Percentiles rank a stretch among this genome's conserved stretches.
Evolutionary conservation across 2,888 invertebrate species (phyloP).

Genomic region (Hyles lineata): DNA sequence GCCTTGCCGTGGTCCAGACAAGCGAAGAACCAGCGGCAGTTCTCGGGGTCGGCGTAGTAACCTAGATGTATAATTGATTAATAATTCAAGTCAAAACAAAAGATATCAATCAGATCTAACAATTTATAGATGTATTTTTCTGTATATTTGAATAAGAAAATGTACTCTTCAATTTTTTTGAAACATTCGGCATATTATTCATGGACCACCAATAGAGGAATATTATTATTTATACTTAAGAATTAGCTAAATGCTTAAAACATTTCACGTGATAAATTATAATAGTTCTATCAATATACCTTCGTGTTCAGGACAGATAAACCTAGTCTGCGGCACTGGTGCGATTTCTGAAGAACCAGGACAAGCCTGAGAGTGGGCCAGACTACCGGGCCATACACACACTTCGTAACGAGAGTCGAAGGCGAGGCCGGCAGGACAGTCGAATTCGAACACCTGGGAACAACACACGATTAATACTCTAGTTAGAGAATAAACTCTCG

Average conservation of each 20-base stretch:
- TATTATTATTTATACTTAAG: no score
- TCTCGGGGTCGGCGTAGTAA: constrained; percentile 92
- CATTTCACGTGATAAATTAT: no score
- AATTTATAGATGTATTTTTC: no score
- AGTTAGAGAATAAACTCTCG: no score
- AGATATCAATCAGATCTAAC: no score
- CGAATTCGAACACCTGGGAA: constrained; percentile 88
- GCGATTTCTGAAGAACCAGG: constrained; percentile 92
- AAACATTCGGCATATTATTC: no score
- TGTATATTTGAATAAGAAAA: no score
- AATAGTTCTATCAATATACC: constrained; percentile 58
- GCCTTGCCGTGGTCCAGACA: constrained; percentile 89
- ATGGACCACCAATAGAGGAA: no score
- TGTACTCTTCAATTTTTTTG: no score
- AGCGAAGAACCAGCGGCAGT: constrained; percentile 94
- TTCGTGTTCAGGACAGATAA: constrained; percentile 87
- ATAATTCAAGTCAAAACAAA: constrained; percentile 33
- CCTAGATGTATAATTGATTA: constrained; percentile 68
- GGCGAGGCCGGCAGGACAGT: constrained; percentile 91
- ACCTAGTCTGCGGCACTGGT: constrained; percentile 88
- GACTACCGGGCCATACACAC: constrained; percentile 92
- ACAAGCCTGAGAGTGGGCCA: constrained; percentile 89
- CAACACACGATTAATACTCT: background rate
- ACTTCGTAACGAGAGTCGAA: constrained; percentile 91
- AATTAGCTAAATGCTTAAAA: no score